Conservation (phyloP, 2,888 invertebrate genomes). For the Elgonia sp. region DNA sequence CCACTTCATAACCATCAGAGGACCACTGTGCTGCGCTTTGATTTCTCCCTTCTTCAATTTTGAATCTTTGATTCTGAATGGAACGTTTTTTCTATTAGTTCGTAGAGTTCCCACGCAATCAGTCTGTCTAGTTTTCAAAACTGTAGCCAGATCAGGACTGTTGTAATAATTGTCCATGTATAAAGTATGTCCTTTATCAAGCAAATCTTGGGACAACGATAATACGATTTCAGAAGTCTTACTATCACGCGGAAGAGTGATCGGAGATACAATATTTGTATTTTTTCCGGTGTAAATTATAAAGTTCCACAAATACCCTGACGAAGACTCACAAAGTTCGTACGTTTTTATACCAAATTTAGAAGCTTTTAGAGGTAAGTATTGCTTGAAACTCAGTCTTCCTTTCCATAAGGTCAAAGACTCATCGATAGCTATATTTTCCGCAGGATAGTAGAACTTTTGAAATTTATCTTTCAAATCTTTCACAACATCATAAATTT, state of each 20-base stretch:
- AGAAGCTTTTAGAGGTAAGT: constrained; percentile 25
- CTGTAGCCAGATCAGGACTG: constrained; percentile 50
- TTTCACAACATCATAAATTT: constrained; percentile 34
- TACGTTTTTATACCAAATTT: constrained; percentile 45
- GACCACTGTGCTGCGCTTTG: constrained; percentile 44
- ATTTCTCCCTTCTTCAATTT: constrained; percentile 55
- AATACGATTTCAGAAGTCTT: constrained; percentile 51
- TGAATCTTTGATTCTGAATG: constrained; percentile 33
- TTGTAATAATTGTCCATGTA: constrained; percentile 57
- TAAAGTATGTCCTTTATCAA: constrained; percentile 57
- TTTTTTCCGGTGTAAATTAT: constrained; percentile 51
- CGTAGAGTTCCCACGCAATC: constrained; percentile 50
- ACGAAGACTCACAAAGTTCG: constrained; percentile 53
- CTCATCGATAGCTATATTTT: constrained; percentile 44
- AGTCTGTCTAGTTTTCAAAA: constrained; percentile 48
- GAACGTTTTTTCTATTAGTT: constrained; percentile 54
- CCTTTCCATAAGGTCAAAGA: constrained; percentile 46
- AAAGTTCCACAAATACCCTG: constrained; percentile 53
- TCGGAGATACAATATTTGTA: constrained; percentile 36
- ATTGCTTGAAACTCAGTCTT: constrained; percentile 37
- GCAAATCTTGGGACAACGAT: constrained; percentile 43
- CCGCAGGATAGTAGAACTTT: constrained; percentile 32
- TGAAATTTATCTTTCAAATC: constrained; percentile 39
- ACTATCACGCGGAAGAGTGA: constrained; percentile 24
- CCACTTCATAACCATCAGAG: constrained; percentile 49